Percentiles rank a stretch among this genome's conserved stretches.
These are phyloP conservation scores for Athalia circularis DNA, from an alignment of 2,888 invertebrate genomes.

Conservation along the genomic window DNA sequence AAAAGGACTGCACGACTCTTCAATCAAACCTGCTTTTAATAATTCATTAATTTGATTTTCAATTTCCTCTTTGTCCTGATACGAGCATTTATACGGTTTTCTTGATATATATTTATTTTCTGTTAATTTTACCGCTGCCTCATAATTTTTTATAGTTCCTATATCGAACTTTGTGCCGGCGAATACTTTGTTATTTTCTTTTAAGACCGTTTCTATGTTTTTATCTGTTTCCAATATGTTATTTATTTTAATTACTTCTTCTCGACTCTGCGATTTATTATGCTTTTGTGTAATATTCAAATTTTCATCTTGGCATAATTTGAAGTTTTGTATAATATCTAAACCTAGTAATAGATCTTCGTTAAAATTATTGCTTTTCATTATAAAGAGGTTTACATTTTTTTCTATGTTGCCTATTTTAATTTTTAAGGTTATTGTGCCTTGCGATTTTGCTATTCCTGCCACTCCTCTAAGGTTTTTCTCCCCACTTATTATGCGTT, in stretches of 20 bases:
- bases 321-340: neutral
- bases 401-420: constrained; percentile 27
- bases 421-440: neutral
- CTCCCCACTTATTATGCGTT: constrained; percentile 8
- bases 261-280: neutral
- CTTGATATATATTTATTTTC: constrained; percentile 46
- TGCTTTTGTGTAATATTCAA: neutral
- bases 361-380: constrained; percentile 24
- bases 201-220: neutral
- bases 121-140: constrained; percentile 46
- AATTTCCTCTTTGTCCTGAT: constrained; percentile 54
- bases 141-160: constrained; percentile 48
- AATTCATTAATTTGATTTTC: constrained; percentile 54
- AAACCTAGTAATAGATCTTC: constrained; percentile 11
- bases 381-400: constrained; percentile 25
- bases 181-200: constrained; percentile 38
- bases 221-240: neutral
- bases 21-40: constrained; percentile 54
- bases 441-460: constrained; percentile 13
- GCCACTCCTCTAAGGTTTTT: neutral
- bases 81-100: constrained; percentile 51
- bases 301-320: constrained; percentile 4
- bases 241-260: neutral
- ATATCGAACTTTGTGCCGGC: constrained; percentile 49
- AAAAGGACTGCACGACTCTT: constrained; percentile 57